Percentiles rank a stretch among this genome's conserved stretches.
phyloP scores from a whole-genome alignment of 2,113 vertebrate species.

The Poecilia latipinna region DNA sequence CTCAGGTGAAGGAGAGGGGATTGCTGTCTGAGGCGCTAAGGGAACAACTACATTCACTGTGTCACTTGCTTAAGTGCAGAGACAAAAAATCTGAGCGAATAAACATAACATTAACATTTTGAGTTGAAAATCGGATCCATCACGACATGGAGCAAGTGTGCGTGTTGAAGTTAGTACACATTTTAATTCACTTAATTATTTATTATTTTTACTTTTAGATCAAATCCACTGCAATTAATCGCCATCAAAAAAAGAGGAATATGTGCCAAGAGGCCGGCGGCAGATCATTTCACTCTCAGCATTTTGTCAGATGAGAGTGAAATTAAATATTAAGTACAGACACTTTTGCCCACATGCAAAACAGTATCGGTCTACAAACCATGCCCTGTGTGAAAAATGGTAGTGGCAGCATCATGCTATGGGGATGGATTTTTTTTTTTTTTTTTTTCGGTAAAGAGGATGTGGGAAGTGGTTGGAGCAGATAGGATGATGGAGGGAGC shows the following conservation, averaged over 20 bases:
- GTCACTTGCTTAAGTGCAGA: constrained; percentile 9
- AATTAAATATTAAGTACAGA: no score
- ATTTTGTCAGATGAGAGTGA: no score
- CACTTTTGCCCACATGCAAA: not conserved
- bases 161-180: not conserved
- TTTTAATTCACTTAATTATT: not conserved
- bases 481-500: not conserved
- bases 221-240: not conserved
- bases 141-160: no score
- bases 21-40: constrained; percentile 56
- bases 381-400: no score
- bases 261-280: no score
- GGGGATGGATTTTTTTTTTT: no score
- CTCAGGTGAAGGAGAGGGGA: constrained; percentile 79
- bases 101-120: constrained; percentile 2
- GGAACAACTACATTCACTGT: constrained; percentile 18
- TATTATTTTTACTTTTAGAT: not conserved
- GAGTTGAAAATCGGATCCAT: not conserved
- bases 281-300: no score
- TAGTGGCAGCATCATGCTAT: no score
- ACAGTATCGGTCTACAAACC: no score
- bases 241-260: not conserved
- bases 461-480: no score
- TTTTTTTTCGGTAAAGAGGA: no score
- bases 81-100: not conserved